phyloP scores from a whole-genome alignment of 2,113 vertebrate genomes.

The Riparia riparia region DNA sequence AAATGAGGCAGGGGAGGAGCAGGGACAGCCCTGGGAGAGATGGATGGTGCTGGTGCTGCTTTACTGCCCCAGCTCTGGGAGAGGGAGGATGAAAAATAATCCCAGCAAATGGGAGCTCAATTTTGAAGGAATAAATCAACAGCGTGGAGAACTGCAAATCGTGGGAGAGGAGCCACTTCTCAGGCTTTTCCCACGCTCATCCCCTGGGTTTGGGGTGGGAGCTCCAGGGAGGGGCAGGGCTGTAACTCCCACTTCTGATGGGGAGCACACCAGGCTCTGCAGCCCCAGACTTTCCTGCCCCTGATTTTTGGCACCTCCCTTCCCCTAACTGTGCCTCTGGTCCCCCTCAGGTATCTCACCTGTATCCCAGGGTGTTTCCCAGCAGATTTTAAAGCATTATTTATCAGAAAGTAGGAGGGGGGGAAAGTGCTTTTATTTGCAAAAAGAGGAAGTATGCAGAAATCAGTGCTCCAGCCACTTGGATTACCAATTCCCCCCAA shows the following conservation, averaged over 20 bases:
- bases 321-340: not conserved
- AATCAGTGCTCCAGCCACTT: not conserved
- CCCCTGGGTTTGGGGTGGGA: not conserved
- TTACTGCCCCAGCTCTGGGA: not conserved
- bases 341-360: not conserved
- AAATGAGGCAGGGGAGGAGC: not conserved
- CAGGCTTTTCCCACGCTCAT: not conserved
- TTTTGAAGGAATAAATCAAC: not conserved
- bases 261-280: not conserved
- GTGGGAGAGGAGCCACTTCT: not conserved
- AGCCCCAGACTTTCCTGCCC: rapidly evolving
- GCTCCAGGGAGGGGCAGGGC: not conserved
- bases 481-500: not conserved
- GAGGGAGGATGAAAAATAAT: not conserved
- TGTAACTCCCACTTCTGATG: rapidly evolving
- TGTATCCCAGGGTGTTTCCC: rapidly evolving
- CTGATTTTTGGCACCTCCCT: not conserved
- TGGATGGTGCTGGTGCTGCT: not conserved
- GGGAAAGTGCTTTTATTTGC: not conserved
- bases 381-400: not conserved
- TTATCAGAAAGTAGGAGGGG: not conserved
- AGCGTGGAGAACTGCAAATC: rapidly evolving
- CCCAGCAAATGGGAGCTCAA: not conserved
- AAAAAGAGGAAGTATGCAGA: not conserved
- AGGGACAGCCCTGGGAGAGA: not conserved